These are phyloP conservation scores for Euproctis similis DNA, from an alignment of 2,888 invertebrate genomes.

Conservation along the genomic window DNA sequence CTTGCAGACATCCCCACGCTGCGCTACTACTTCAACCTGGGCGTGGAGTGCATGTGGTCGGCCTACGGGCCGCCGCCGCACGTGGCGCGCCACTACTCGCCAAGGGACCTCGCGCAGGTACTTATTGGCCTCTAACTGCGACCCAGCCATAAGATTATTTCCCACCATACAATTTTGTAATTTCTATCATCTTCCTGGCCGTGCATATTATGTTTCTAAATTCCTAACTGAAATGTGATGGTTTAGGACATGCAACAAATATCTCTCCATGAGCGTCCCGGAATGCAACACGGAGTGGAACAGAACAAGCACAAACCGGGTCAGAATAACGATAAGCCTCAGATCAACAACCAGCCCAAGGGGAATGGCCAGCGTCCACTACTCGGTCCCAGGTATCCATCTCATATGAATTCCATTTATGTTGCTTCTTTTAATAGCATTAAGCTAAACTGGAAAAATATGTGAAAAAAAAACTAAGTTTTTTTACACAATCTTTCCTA, in stretches of 20 bases:
- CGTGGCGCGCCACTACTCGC: slow-evolving; percentile 37
- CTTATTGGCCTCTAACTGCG: too few relatives aligned
- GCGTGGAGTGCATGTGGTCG: slow-evolving; percentile 75
- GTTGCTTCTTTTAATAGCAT: too few relatives aligned
- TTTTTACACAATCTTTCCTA: too few relatives aligned
- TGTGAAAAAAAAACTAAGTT: too few relatives aligned
- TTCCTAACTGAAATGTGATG: neutral
- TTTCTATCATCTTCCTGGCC: neutral
- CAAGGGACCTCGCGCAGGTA: slow-evolving; percentile 37
- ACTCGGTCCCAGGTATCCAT: slow-evolving; percentile 61
- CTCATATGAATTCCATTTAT: too few relatives aligned
- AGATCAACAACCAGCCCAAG: slow-evolving; percentile 34
- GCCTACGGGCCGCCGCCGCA: slow-evolving; percentile 48
- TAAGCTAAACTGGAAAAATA: too few relatives aligned
- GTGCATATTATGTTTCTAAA: neutral
- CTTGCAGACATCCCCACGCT: slow-evolving; percentile 76
- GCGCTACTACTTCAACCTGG: slow-evolving; percentile 81
- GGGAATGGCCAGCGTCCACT: slow-evolving; percentile 52
- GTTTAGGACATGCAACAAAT: slow-evolving; percentile 59
- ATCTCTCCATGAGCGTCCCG: slow-evolving; percentile 43
- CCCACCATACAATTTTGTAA: neutral
- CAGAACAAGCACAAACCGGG: slow-evolving; percentile 42
- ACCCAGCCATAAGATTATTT: too few relatives aligned
- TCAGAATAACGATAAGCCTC: slow-evolving; percentile 35
- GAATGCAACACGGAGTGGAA: slow-evolving; percentile 20